Percentiles rank a stretch among this genome's conserved stretches.
Conservation (phyloP, 2,113 vertebrate species). For the Leptobrachium leishanense region DNA sequence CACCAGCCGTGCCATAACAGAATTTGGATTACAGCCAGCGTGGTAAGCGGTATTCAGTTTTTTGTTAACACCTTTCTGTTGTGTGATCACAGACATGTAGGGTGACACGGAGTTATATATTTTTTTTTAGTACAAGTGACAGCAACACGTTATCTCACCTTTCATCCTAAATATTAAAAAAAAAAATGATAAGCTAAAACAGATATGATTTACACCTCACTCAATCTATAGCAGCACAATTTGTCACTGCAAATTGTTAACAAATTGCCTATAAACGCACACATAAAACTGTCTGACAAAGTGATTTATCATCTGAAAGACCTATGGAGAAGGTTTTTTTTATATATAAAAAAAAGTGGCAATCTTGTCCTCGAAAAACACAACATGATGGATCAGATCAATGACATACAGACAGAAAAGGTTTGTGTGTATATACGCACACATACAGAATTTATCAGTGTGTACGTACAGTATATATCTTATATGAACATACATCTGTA, state of each 20-base stretch:
- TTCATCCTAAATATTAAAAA: not conserved
- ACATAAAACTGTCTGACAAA: not conserved
- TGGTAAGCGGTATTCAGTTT: too few species aligned
- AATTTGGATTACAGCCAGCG: too few species aligned
- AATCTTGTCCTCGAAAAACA: not conserved
- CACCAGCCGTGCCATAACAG: too few species aligned
- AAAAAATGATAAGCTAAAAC: not conserved
- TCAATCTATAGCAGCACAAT: not conserved
- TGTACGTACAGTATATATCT: too few species aligned
- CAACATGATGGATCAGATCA: too few species aligned
- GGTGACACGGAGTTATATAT: too few species aligned
- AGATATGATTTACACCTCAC: not conserved
- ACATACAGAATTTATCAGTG: too few species aligned
- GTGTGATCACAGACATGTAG: too few species aligned
- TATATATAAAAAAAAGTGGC: not conserved
- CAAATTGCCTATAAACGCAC: constrained; percentile 1
- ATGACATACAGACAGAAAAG: too few species aligned
- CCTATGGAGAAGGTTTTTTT: not conserved
- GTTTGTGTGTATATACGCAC: too few species aligned
- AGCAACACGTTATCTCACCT: not conserved
- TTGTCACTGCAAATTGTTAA: not conserved
- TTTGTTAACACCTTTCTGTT: too few species aligned
- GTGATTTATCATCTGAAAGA: not conserved
- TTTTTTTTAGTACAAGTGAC: not conserved
- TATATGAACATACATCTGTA: too few species aligned